A percentile compares a stretch with the other conserved stretches of the same genome.
Evolutionary conservation across 1,140 invertebrate species (phyloP).

Genomic region (Thaumatotibia leucotreta): DNA sequence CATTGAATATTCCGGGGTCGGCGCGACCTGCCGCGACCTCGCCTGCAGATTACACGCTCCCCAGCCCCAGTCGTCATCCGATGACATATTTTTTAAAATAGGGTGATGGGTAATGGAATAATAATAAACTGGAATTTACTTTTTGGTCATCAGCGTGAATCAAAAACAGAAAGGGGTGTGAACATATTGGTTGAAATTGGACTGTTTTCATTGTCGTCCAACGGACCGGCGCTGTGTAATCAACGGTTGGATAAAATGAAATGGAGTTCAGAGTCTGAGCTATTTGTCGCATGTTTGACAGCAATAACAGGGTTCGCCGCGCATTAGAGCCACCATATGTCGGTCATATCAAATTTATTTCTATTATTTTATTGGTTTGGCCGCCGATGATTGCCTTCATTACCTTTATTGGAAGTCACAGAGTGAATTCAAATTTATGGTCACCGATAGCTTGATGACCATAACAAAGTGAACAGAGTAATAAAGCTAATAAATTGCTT

Average conservation of each 20-base stretch:
- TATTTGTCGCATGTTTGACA: conserved; percentile 76
- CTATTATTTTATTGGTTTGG: conserved; percentile 74
- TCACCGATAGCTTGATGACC: conserved; percentile 67
- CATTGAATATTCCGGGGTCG: conserved; percentile 67
- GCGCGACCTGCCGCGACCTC: conserved; percentile 49
- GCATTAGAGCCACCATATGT: conserved; percentile 72
- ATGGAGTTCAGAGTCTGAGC: conserved; percentile 54
- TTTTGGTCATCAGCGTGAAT: conserved; percentile 72
- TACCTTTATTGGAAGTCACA: conserved; percentile 72
- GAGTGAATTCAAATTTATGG: conserved; percentile 72
- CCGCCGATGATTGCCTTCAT: conserved; percentile 70
- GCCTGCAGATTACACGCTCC: conserved; percentile 50
- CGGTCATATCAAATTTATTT: conserved; percentile 76
- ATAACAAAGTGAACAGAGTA: conserved; percentile 68
- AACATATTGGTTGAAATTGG: conserved; percentile 63
- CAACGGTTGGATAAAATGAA: conserved; percentile 65
- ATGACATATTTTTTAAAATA: conserved; percentile 75
- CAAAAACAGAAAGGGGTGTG: conserved; percentile 72
- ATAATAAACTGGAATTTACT: conserved; percentile 76
- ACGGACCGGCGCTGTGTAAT: conserved; percentile 73
- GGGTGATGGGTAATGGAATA: conserved; percentile 72
- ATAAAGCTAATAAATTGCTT: conserved; percentile 68
- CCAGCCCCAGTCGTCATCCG: conserved; percentile 64
- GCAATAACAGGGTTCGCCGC: conserved; percentile 71
- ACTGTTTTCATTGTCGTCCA: conserved; percentile 64